Evolutionary conservation across 2,113 vertebrate species (phyloP).

Genomic region (Oncorhynchus gorbuscha): DNA sequence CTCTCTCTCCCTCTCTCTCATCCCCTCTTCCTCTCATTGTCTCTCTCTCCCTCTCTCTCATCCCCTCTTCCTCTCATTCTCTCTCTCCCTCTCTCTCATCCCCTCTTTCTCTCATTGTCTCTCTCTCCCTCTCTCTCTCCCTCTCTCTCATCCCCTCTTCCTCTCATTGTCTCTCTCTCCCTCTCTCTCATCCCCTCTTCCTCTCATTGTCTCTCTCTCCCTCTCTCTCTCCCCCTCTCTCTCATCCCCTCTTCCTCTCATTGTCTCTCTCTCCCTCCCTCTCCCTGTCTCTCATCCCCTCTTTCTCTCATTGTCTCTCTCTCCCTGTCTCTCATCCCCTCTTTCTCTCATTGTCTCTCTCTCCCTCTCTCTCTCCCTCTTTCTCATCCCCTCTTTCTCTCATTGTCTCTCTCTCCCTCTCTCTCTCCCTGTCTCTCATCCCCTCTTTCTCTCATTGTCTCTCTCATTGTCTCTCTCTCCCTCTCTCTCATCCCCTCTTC

Average conservation of each 20-base stretch:
- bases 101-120: no score
- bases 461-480: neutral
- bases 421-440: neutral
- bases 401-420: no score
- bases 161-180: no score
- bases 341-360: neutral
- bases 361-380: neutral
- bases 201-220: neutral
- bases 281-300: neutral
- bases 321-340: neutral
- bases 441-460: neutral
- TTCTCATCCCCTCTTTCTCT: no score
- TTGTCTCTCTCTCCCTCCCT: neutral
- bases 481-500: no score
- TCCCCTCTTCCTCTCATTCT: neutral
- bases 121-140: no score
- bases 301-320: neutral
- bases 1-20: neutral
- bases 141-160: neutral
- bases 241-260: neutral
- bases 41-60: neutral
- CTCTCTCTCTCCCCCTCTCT: no score
- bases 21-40: no score
- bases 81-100: no score
- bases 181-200: no score